phyloP scores from a whole-genome alignment of 1,140 invertebrate genomes.

The Leptinotarsa defecta region DNA sequence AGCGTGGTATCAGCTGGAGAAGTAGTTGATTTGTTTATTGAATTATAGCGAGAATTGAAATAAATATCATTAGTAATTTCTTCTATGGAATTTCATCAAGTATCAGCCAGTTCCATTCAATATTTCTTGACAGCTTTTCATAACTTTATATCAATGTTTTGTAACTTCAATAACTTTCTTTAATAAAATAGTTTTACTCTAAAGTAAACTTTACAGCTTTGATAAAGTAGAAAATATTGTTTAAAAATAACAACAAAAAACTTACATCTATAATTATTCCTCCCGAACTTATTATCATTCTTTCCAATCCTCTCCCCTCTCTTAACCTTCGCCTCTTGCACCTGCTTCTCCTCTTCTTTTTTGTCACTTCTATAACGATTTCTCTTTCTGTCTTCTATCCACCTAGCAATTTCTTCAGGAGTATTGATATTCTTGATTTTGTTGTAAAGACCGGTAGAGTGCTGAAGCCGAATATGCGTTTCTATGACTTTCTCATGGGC shows the following conservation, averaged over 20 bases:
- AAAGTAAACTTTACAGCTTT: no score
- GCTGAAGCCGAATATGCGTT: conserved; percentile 80
- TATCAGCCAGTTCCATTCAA: no score
- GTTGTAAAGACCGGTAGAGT: conserved; percentile 76
- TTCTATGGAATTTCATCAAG: no score
- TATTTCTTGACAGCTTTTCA: no score
- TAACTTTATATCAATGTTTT: no score
- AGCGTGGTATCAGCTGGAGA: no score
- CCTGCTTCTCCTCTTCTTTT: conserved; percentile 67
- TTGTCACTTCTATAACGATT: conserved; percentile 74
- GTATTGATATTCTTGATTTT: conserved; percentile 74
- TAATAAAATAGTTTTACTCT: no score
- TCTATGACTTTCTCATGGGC: conserved; percentile 79
- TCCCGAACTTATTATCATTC: conserved; percentile 57
- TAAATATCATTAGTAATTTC: no score
- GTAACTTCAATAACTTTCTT: no score
- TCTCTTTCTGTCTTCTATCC: conserved; percentile 78
- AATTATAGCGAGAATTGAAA: no score
- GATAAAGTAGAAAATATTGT: no score
- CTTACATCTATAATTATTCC: conserved; percentile 50
- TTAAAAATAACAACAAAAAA: neutral
- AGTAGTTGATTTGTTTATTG: no score
- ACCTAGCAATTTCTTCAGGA: conserved; percentile 80
- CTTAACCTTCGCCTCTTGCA: conserved; percentile 67
- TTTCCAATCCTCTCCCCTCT: conserved; percentile 69